Evolutionary conservation across 2,888 invertebrate genomes (phyloP).

Genomic region (Microctonus aethiopoides): DNA sequence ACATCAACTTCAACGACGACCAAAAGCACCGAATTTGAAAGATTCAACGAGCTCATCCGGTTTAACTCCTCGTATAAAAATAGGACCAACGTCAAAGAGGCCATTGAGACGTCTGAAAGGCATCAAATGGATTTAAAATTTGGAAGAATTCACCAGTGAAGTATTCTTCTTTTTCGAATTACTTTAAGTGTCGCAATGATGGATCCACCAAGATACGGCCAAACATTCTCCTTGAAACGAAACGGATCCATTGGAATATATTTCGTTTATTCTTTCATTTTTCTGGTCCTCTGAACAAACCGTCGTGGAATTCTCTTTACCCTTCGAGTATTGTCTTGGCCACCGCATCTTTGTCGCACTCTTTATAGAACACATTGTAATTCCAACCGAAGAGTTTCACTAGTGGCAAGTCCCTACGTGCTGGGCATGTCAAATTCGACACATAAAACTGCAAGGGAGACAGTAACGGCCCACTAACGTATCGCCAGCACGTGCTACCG

Average conservation of each 20-base stretch:
- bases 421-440: constrained; percentile 64
- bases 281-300: constrained; percentile 21
- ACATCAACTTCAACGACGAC: constrained; percentile 14
- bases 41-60: constrained; percentile 48
- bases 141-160: neutral
- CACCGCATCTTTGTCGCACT: constrained; percentile 37
- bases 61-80: constrained; percentile 35
- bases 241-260: constrained; percentile 31
- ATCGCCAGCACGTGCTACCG: constrained; percentile 64
- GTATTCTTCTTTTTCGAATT: neutral
- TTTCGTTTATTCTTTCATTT: constrained; percentile 16
- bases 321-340: constrained; percentile 29
- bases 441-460: constrained; percentile 64
- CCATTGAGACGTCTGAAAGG: constrained; percentile 54
- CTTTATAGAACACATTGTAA: constrained; percentile 60
- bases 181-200: neutral
- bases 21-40: neutral
- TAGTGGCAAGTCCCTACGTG: constrained; percentile 66
- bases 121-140: neutral
- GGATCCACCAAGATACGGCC: neutral
- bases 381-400: constrained; percentile 64
- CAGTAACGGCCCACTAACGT: constrained; percentile 63
- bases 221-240: constrained; percentile 19
- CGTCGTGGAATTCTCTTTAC: constrained; percentile 15
- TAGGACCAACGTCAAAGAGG: constrained; percentile 55